Percentiles rank a stretch among this genome's conserved stretches.
Conservation (phyloP, 2,113 vertebrate genomes). For the Canis aureus region DNA sequence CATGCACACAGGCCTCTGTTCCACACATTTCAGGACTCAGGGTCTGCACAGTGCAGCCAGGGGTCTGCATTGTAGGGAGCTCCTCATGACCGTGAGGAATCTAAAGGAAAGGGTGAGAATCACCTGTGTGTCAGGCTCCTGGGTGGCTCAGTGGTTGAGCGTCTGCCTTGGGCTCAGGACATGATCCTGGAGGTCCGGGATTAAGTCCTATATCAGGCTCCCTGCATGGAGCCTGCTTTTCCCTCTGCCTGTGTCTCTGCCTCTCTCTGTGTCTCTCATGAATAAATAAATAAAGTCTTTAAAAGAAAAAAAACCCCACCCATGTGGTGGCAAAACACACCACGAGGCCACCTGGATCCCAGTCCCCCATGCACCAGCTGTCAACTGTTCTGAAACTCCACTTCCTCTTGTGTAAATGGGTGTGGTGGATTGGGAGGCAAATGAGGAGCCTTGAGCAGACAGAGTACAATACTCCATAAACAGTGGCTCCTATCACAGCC, state of each 20-base stretch:
- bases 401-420: background rate
- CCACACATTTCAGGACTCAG: background rate
- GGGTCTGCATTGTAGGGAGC: too few relatives aligned
- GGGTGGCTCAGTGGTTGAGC: too few relatives aligned
- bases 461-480: background rate
- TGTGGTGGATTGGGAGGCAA: background rate
- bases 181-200: too few relatives aligned
- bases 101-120: background rate
- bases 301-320: too few relatives aligned
- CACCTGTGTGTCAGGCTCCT: too few relatives aligned
- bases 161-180: too few relatives aligned
- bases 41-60: background rate
- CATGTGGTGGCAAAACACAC: background rate
- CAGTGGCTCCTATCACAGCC: accelerated
- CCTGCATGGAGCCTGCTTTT: too few relatives aligned
- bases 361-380: background rate
- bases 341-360: background rate
- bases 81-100: background rate
- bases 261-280: too few relatives aligned
- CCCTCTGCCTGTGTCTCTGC: too few relatives aligned
- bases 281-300: too few relatives aligned
- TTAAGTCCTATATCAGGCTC: too few relatives aligned
- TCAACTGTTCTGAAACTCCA: background rate
- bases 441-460: background rate
- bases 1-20: accelerated